Evolutionary conservation across 2,888 invertebrate genomes (phyloP), one percentile per base, ranked within the genome.

Genomic region (Disparrhopalites patrizii): DNA sequence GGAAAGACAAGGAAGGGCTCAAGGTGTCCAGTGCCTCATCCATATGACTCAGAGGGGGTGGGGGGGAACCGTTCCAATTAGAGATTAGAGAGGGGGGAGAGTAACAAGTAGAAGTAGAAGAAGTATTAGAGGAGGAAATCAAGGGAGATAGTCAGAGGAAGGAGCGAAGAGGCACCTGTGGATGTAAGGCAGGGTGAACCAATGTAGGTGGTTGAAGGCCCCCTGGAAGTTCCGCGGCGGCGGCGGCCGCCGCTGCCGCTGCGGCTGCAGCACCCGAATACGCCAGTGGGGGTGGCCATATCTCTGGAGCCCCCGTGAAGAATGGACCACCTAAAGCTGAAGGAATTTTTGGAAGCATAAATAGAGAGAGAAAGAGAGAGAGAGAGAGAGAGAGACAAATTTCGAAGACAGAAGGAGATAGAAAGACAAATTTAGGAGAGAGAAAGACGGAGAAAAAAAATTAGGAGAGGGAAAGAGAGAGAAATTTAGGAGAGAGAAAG

Each of bases 181-280:
- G 93, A 84, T 94, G 93, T 83, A 96, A 88, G 82, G 93, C 95
- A 81, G 95, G 95, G 83, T 95, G 95, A 80, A 95, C 92, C 79
- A 96, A 86, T 76, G 93, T 90, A 75, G 87, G 88, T 82, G 91
- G 91, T 80, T 91, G 91, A 78, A 92, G 84, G 76, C 89, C 85
- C 73, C 88, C 88, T 70, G 89, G 91, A 80, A 93, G 84, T 81
- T 93, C 93, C 73, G 90, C 79, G 72, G 80, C 80, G 63, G 78
- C 79, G 36, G 74, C 74, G 43, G 76, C 75, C 30, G 76, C 75
- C 36, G 74, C 75, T 31, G 75, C 90, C 50, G 85, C 85, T 62
- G 89, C 88, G 38, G 76, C 76, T 73, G 85, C 84, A 72, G 85
- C 84, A 80, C 81, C 85, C 76, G 87, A 86, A 79, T 88, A 88